These are phyloP conservation scores for Eulemur coronatus DNA, from an alignment of 2,797 vertebrate species.

Conservation along the genomic window DNA sequence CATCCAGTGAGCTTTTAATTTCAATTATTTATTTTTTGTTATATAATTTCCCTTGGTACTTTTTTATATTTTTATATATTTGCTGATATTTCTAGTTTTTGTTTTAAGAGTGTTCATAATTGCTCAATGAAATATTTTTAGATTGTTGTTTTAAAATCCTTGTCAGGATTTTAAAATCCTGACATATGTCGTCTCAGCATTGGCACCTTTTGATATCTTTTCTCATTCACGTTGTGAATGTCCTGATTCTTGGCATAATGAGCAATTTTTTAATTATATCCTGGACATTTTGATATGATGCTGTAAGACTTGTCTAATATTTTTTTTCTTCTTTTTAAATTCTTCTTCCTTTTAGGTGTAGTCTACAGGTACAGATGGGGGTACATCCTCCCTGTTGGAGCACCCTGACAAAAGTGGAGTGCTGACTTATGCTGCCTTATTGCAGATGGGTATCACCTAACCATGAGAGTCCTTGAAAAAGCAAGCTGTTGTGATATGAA, in stretches of 20 bases:
- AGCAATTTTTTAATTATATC: not conserved
- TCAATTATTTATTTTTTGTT: not conserved
- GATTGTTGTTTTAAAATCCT: not conserved
- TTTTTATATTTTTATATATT: conserved; percentile 6
- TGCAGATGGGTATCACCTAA: not conserved
- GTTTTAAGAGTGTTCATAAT: not conserved
- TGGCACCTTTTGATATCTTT: not conserved
- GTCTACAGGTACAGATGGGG: not conserved
- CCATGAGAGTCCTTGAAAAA: not conserved
- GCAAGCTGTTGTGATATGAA: not conserved
- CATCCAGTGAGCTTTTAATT: not conserved
- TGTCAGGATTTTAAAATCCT: not conserved
- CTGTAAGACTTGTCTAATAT: not conserved
- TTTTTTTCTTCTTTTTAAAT: not conserved
- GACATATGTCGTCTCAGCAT: not conserved
- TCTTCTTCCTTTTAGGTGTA: not conserved
- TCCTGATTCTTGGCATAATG: not conserved
- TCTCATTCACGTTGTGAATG: not conserved
- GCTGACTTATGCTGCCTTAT: not conserved
- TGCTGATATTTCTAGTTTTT: not conserved
- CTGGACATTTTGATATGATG: not conserved
- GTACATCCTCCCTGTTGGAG: not conserved
- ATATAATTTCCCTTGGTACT: not conserved
- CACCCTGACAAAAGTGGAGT: no score
- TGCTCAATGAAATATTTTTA: not conserved